Base-by-base conservation (phyloP, 2,113 vertebrate species). In the Brachyhypopomus gauderio region DNA sequence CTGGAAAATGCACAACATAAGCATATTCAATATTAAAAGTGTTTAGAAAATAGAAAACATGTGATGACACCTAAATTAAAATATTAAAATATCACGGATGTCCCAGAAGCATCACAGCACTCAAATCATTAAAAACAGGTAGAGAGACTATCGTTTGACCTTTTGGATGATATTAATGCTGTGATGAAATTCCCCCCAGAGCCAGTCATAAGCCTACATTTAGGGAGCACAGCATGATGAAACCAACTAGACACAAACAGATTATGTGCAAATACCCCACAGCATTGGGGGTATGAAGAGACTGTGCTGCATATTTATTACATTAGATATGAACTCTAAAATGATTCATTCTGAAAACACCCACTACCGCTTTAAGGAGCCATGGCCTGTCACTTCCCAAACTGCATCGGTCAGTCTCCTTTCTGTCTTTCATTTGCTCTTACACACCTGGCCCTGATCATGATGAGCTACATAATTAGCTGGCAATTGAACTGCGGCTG, bases 261-360 rank as follows among this genome's bases (percentile, higher is more conserved):
- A 60, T 60, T 60, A 60, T 60, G 19, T 60, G 58, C 58, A 60
- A 60, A 60, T 60, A 60, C 58, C 58, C 58, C 19, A 60, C 45
- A 52, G 45, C 45, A 52, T 14, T 22, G 58, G 20, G 58, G 58
- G 45, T 52, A 11, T 14, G 45, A 52, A 52, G 12, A 19, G 58
- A 60, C 19, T 22, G 8, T n/a, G 8, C 8, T 52, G 45, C 58
- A 60, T n/a, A 60, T 60, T n/a, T 60, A 70, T 45, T 34, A 22
- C 41, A 30, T 58, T 22, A 60, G n/a, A 60, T 60, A 20, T n/a
- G 58, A 60, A 60, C 3, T 60, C 20, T 5, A 60, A 52, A 52
- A 52, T 14, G 45, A 52, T 52, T 52, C 45, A 52, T 52, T 52
- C 45, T 52, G 45, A 52, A 52, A 52, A 14, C 45, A 12, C 45